Percentiles rank a stretch among this genome's conserved stretches.
Conservation (phyloP, 2,888 invertebrate species). For the Cephus pulcher region DNA sequence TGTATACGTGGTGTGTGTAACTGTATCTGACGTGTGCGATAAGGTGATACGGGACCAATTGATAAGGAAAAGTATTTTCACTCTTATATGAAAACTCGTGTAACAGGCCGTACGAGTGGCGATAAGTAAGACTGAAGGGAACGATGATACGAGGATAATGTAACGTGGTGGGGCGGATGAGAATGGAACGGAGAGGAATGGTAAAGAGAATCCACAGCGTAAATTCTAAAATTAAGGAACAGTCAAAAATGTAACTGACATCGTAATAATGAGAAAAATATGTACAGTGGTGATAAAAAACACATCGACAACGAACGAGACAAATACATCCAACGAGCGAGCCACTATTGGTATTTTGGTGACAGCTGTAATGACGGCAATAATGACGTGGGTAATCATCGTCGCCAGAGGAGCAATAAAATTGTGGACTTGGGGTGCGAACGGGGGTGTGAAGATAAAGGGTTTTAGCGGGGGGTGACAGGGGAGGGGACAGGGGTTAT, state of each 20-base stretch:
- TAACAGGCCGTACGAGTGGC: background rate
- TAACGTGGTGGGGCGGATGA: background rate
- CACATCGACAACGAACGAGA: slow-evolving; percentile 67
- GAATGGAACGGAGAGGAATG: background rate
- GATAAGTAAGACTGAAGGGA: background rate
- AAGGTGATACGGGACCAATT: slow-evolving; percentile 14
- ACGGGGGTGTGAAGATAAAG: background rate
- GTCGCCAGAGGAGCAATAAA: background rate
- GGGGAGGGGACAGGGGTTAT: background rate
- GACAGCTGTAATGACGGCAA: slow-evolving; percentile 53
- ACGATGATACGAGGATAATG: background rate
- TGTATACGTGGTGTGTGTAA: slow-evolving; percentile 38
- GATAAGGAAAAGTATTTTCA: background rate
- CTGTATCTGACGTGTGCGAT: slow-evolving; percentile 42
- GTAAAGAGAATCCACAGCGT: slow-evolving; percentile 25
- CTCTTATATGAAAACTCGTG: background rate
- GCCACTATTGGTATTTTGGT: slow-evolving; percentile 62
- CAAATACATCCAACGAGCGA: slow-evolving; percentile 67
- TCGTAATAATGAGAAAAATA: slow-evolving; percentile 60
- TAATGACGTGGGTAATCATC: background rate
- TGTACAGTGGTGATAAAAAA: slow-evolving; percentile 62
- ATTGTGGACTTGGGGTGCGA: background rate
- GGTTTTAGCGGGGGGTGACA: background rate
- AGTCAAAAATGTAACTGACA: slow-evolving; percentile 61
- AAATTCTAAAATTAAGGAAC: slow-evolving; percentile 43